Evolutionary conservation across 2,888 invertebrate species (phyloP).

Genomic region (Cryptus viduatorius): DNA sequence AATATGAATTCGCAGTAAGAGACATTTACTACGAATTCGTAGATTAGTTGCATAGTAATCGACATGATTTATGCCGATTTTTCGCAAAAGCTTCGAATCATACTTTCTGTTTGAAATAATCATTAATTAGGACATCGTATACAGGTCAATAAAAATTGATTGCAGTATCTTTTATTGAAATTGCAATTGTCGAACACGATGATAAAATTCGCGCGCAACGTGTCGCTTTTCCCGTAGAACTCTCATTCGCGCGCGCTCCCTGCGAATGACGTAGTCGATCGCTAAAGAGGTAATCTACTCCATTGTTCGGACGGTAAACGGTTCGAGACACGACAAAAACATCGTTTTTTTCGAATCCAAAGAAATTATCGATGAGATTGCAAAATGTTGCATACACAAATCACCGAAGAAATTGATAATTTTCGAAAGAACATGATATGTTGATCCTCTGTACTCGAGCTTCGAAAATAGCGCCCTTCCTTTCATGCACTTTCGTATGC

Average conservation of each 20-base stretch:
- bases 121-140: too few relatives aligned
- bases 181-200: not conserved
- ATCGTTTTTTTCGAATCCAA: not conserved
- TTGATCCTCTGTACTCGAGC: not conserved
- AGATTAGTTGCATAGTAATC: too few relatives aligned
- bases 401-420: not conserved
- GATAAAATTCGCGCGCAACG: slow-evolving; percentile 7
- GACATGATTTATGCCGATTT: too few relatives aligned
- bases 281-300: not conserved
- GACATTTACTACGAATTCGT: too few relatives aligned
- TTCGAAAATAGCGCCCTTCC: slow-evolving; percentile 51
- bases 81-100: too few relatives aligned
- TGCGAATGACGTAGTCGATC: not conserved
- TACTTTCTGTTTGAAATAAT: too few relatives aligned
- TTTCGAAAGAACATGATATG: not conserved
- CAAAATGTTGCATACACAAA: not conserved
- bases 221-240: slow-evolving; percentile 12
- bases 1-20: not conserved
- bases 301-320: not conserved
- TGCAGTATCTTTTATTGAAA: not conserved
- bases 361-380: not conserved
- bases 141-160: too few relatives aligned
- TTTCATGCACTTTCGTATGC: slow-evolving; percentile 28
- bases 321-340: not conserved
- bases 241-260: slow-evolving; percentile 7